These are phyloP conservation scores for Ictalurus furcatus DNA, from an alignment of 2,113 vertebrate genomes.

Conservation along the genomic window DNA sequence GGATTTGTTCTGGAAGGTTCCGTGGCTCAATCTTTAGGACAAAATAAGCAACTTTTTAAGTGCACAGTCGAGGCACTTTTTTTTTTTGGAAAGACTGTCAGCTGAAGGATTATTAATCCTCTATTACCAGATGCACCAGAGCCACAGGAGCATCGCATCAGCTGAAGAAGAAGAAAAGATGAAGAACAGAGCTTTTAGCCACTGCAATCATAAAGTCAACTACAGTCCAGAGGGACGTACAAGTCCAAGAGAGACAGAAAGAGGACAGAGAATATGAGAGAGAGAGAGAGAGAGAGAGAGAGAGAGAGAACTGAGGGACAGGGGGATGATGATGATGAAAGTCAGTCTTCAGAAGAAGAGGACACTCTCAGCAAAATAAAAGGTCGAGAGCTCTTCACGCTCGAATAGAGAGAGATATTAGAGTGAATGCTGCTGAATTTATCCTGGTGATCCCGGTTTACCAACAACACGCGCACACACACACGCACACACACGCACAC, in stretches of 20 bases:
- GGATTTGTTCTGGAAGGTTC: conserved; percentile 48
- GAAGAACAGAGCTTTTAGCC: conserved; percentile 40
- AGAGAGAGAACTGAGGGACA: neutral
- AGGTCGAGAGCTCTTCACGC: conserved; percentile 50
- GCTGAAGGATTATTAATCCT: conserved; percentile 38
- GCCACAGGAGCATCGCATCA: neutral
- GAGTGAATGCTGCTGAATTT: conserved; percentile 24
- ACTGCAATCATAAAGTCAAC: conserved; percentile 36
- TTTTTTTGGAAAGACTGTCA: neutral
- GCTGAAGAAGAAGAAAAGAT: conserved; percentile 41
- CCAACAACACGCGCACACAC: neutral
- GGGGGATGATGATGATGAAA: conserved; percentile 25
- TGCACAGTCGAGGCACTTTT: neutral
- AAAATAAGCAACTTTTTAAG: neutral
- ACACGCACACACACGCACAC: neutral
- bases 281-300: conserved; percentile 12
- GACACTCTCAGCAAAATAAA: conserved; percentile 37
- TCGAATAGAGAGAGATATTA: conserved; percentile 40
- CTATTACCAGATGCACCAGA: conserved; percentile 15
- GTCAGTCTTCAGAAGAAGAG: conserved; percentile 12
- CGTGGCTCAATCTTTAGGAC: neutral
- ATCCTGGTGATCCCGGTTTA: neutral
- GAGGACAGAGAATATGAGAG: neutral
- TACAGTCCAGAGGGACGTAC: neutral
- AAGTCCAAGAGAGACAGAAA: too few species aligned